Evolutionary conservation across 2,113 vertebrate genomes (phyloP).

Genomic region (Thinocorus orbignyianus): DNA sequence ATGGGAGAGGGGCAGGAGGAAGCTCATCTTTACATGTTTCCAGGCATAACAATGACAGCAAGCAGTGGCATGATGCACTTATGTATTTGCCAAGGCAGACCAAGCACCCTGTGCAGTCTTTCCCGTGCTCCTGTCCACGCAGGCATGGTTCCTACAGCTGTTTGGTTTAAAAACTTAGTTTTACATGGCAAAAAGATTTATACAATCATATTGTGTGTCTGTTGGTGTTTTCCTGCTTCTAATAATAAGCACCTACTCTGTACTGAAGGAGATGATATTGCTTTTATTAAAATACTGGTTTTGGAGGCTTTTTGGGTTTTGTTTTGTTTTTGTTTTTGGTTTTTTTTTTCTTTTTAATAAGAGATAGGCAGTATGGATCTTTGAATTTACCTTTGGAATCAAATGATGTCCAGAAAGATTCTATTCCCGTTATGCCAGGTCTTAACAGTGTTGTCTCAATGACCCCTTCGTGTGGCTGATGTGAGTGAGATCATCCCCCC

Average conservation of each 20-base stretch:
- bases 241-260: not conserved
- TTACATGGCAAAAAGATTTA: not conserved
- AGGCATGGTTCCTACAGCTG: rapidly evolving
- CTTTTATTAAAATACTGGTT: not conserved
- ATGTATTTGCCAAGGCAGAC: not conserved
- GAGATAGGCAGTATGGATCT: not conserved
- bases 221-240: not conserved
- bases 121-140: not conserved
- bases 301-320: not conserved
- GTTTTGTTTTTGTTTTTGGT: not conserved
- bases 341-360: not conserved
- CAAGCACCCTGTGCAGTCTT: not conserved
- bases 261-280: not conserved
- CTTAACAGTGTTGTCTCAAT: not conserved
- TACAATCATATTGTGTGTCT: rapidly evolving
- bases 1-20: not conserved
- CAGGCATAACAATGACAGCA: not conserved
- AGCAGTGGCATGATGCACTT: not conserved
- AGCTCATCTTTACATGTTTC: not conserved
- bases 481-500: not conserved
- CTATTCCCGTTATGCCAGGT: not conserved
- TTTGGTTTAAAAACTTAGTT: not conserved
- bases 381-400: not conserved
- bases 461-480: not conserved
- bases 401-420: not conserved